A percentile compares a stretch with the other conserved stretches of the same genome.
Conservation (phyloP, 1,140 invertebrate genomes). For the Manduca sexta region DNA sequence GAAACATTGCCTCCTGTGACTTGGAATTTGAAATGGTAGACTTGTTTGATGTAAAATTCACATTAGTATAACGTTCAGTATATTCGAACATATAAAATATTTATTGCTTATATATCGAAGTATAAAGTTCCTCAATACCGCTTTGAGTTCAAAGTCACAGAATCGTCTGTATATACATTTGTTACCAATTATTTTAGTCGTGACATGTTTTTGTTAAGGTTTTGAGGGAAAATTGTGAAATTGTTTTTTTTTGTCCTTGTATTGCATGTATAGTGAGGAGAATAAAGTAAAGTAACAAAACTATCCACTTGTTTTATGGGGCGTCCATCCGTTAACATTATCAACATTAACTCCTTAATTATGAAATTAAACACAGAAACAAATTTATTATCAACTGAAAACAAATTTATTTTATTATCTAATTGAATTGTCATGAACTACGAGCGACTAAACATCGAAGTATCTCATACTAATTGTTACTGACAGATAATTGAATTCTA, state of each 20-base stretch:
- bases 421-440: neutral
- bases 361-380: slow-evolving; percentile 1
- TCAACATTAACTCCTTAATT: neutral
- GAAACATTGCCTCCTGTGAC: neutral
- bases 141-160: slow-evolving; percentile 8
- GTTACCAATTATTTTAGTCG: slow-evolving; percentile 43
- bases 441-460: too few relatives aligned
- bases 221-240: slow-evolving; percentile 36
- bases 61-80: slow-evolving; percentile 9
- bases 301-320: slow-evolving; percentile 29
- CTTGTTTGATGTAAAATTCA: neutral
- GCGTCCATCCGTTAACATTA: neutral
- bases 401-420: neutral
- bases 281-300: slow-evolving; percentile 65
- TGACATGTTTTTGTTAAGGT: slow-evolving; percentile 37
- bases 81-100: slow-evolving; percentile 1
- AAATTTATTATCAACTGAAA: slow-evolving; percentile 1
- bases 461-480: too few relatives aligned
- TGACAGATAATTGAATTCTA: too few relatives aligned
- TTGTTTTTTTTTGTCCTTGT: slow-evolving; percentile 55
- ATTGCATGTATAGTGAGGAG: slow-evolving; percentile 66
- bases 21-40: neutral
- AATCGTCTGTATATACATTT: slow-evolving; percentile 32
- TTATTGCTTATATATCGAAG: too few relatives aligned
- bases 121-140: too few relatives aligned